Percentiles rank a stretch among this genome's conserved stretches.
phyloP scores from a whole-genome alignment of 2,797 vertebrate genomes.

The Neosilurus hyrtlii region DNA sequence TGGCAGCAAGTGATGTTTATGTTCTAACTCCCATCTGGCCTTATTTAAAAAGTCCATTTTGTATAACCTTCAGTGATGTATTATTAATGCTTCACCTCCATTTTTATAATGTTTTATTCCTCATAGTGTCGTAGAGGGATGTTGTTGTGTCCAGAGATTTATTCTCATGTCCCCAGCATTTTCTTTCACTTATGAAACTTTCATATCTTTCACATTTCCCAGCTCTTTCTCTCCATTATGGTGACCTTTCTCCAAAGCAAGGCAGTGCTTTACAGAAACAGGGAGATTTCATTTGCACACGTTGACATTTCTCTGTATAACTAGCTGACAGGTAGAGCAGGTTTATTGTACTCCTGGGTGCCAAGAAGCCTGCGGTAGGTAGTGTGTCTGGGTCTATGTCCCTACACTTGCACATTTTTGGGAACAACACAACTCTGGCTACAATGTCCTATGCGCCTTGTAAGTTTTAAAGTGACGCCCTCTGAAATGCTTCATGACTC shows the following conservation, averaged over 20 bases:
- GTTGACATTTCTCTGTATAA: conserved; percentile 53
- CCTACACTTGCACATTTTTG: not conserved
- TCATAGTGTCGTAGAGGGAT: not conserved
- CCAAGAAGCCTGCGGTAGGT: conserved; percentile 14
- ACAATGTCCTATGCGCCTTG: not conserved
- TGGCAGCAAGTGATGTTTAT: conserved; percentile 2
- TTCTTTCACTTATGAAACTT: conserved; percentile 38
- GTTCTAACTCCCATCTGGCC: not conserved
- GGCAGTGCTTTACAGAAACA: conserved; percentile 29
- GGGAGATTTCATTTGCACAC: conserved; percentile 56
- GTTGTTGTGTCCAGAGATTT: conserved; percentile 31
- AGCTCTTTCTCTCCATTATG: conserved; percentile 37
- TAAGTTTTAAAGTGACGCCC: not conserved
- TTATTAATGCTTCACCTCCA: conserved; percentile 37
- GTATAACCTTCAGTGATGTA: conserved; percentile 21
- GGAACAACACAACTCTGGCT: not conserved
- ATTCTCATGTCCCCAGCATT: conserved; percentile 43
- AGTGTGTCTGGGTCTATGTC: conserved; percentile 11
- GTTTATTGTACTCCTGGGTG: conserved; percentile 32
- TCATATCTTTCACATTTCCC: conserved; percentile 20
- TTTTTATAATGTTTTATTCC: conserved; percentile 3
- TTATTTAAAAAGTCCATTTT: conserved; percentile 35
- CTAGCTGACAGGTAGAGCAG: conserved; percentile 29
- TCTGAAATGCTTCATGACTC: not conserved
- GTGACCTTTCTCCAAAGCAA: conserved; percentile 52